phyloP scores from a whole-genome alignment of 2,888 invertebrate species.

The Callosobruchus maculatus region DNA sequence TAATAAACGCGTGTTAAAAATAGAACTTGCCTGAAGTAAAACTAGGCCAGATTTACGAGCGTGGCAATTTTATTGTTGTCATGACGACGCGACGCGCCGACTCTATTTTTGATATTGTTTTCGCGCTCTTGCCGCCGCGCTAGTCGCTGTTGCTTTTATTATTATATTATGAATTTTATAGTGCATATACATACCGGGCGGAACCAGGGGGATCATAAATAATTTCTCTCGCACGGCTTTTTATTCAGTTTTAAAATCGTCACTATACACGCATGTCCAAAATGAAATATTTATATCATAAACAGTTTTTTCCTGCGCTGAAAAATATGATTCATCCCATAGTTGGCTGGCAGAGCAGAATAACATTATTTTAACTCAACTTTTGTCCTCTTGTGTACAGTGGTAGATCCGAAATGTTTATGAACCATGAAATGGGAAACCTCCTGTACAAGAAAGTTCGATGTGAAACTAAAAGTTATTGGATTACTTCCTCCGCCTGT shows the following conservation, averaged over 20 bases:
- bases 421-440: no score
- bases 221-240: background rate
- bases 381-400: no score
- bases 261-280: background rate
- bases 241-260: background rate
- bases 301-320: background rate
- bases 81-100: no score
- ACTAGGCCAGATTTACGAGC: background rate
- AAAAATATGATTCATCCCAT: background rate
- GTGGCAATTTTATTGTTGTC: background rate
- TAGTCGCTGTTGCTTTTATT: background rate
- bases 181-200: background rate
- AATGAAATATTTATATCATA: background rate
- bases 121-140: background rate
- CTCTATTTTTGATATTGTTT: background rate
- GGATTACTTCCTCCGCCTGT: no score
- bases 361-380: background rate
- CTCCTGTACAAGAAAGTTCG: no score
- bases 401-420: no score
- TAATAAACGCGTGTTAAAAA: no score
- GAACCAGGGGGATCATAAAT: background rate
- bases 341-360: background rate
- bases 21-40: no score
- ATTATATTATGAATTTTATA: background rate
- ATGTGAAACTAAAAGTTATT: no score